Base-by-base conservation (phyloP, 1,140 invertebrate genomes). In the Bombus vancouverensis region DNA sequence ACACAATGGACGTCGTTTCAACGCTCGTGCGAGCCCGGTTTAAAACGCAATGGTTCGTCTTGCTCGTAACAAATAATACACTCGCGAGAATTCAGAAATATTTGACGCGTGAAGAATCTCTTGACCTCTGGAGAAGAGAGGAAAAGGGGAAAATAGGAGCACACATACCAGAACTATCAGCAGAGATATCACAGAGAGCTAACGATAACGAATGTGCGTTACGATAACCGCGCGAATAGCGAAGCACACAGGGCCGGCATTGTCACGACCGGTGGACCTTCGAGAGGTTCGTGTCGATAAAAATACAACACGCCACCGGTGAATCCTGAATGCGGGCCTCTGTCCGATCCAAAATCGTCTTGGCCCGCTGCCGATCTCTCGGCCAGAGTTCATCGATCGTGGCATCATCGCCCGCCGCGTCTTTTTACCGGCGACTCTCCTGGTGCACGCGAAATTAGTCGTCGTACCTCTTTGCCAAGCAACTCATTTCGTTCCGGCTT, bases 301-400 rank as follows among this genome's bases (percentile, higher is more conserved):
- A 89, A 84, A 75, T 79, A 68, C 66, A n/a, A 25, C 47, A 3
- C 0, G 32, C 42, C 59, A 28, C 47, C 44, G n/a, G 78, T 72
- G 71, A 59, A n/a, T 77, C n/a, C 32, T 89, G 80, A 89, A 89
- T 87, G 66, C 80, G 70, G n/a, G 68, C 65, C 87, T 78, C 71
- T 89, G 89, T 88, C 59, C 81, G 84, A 82, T 85, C 87, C 83
- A 88, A 84, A 90, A 89, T 92, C 88, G 84, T 83, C 85, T 90
- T 91, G 85, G 85, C 82, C 79, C 81, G 70, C 1, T 83, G 82
- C 73, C 82, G 86, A 76, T 89, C 85, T 70, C 81, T 18, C 68
- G 32, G 25, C 37, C 66, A 42, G n/a, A 73, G 83, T 89, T 57
- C 76, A 83, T 57, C 85, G 77, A 89, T 87, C 88, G 87, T 73